These are phyloP conservation scores for Hanleya hanleyi DNA, from an alignment of 2,888 invertebrate species.

Conservation along the genomic window DNA sequence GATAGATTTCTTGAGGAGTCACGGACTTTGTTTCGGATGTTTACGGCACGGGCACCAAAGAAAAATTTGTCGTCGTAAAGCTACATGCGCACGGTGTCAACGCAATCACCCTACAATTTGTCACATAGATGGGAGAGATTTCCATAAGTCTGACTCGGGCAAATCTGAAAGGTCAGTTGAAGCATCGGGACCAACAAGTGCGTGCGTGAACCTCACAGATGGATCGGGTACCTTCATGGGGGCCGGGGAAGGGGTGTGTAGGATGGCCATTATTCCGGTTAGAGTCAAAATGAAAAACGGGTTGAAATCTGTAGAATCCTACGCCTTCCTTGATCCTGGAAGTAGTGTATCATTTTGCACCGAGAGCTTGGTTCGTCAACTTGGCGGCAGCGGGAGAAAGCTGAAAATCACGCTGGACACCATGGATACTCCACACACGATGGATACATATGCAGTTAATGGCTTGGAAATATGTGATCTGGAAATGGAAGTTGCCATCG, in stretches of 20 bases:
- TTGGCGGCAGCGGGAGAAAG: slow-evolving; percentile 1
- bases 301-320: not conserved
- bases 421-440: not conserved
- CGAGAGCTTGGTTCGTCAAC: not conserved
- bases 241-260: not conserved
- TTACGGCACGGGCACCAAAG: too few species aligned
- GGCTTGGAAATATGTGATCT: slow-evolving; percentile 16
- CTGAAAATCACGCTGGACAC: slow-evolving; percentile 11
- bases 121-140: too few species aligned
- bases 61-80: too few species aligned
- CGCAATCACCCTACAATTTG: too few species aligned
- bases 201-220: not conserved
- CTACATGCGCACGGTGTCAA: too few species aligned
- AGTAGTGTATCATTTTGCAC: slow-evolving; percentile 13
- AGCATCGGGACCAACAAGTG: not conserved
- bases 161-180: too few species aligned
- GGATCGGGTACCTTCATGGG: not conserved
- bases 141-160: too few species aligned
- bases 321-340: slow-evolving; percentile 19
- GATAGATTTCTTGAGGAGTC: too few species aligned
- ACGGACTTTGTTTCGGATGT: too few species aligned
- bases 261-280: slow-evolving; percentile 24
- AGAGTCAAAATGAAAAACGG: not conserved
- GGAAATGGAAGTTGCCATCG: slow-evolving; percentile 9
- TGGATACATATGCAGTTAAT: slow-evolving; percentile 9